Percentiles rank a stretch among this genome's conserved stretches.
These are phyloP conservation scores for Ischnus inquisitorius DNA, from an alignment of 2,888 invertebrate genomes.

Conservation along the genomic window DNA sequence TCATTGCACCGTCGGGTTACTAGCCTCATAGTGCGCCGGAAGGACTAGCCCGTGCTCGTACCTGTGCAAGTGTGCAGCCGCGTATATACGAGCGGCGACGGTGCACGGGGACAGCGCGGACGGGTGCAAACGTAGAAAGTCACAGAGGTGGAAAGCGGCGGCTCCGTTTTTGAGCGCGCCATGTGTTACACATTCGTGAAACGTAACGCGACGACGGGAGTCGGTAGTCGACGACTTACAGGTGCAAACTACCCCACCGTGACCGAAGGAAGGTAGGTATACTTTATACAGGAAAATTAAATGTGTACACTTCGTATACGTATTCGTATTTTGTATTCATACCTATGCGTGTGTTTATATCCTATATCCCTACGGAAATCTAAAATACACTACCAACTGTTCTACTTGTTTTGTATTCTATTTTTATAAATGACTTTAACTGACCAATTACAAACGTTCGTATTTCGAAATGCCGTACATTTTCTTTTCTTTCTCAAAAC, in stretches of 20 bases:
- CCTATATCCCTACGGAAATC: conserved; percentile 25
- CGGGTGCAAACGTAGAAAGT: conserved; percentile 63
- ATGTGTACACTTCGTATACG: conserved; percentile 35
- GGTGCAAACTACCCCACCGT: conserved; percentile 84
- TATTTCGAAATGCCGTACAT: neutral
- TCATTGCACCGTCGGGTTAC: conserved; percentile 14
- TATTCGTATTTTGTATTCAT: conserved; percentile 25
- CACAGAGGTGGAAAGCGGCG: conserved; percentile 66
- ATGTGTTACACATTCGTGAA: conserved; percentile 73
- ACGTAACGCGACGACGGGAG: conserved; percentile 47
- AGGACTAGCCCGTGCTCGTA: neutral
- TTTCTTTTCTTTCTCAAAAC: neutral
- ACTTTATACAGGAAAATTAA: conserved; percentile 21
- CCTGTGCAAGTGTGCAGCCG: conserved; percentile 52
- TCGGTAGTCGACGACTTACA: conserved; percentile 72
- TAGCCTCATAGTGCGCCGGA: conserved; percentile 17
- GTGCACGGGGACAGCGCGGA: conserved; percentile 56
- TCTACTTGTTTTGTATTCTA: neutral
- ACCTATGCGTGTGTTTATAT: neutral
- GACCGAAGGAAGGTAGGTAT: conserved; percentile 74
- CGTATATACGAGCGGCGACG: conserved; percentile 8
- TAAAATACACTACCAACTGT: conserved; percentile 33
- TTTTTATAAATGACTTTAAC: neutral
- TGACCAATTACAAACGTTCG: neutral
- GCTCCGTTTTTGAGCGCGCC: conserved; percentile 56